Evolutionary conservation across 2,113 vertebrate species (phyloP).

Genomic region (Epinephelus fuscoguttatus): DNA sequence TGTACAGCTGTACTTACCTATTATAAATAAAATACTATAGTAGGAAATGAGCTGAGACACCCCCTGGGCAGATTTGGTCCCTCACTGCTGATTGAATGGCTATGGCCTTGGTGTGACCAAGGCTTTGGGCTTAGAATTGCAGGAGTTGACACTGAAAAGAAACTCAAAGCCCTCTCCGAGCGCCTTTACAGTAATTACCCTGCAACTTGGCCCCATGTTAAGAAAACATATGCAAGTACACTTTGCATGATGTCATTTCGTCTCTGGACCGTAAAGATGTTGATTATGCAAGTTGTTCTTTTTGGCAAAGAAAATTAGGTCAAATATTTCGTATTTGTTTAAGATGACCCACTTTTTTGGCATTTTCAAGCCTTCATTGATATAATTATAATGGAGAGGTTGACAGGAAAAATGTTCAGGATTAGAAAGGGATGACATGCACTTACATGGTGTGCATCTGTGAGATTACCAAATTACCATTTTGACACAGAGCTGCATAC

Average conservation of each 20-base stretch:
- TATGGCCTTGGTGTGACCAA: background rate
- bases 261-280: conserved; percentile 65
- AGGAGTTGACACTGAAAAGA: conserved; percentile 28
- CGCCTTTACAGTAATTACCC: conserved; percentile 28
- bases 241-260: conserved; percentile 73
- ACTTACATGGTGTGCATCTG: background rate
- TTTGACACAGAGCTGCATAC: conserved; percentile 9
- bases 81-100: too few relatives aligned
- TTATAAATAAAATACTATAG: too few relatives aligned
- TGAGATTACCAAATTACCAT: background rate
- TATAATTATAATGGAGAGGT: background rate
- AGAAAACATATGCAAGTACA: conserved; percentile 67
- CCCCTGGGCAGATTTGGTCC: too few relatives aligned
- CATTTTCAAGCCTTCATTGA: background rate
- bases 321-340: conserved; percentile 47
- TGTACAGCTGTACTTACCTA: too few relatives aligned
- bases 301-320: conserved; percentile 67
- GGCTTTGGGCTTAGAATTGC: background rate
- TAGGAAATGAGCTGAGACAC: too few relatives aligned
- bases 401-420: background rate
- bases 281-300: conserved; percentile 56
- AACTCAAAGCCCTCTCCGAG: conserved; percentile 27
- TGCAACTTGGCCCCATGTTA: conserved; percentile 61
- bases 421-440: background rate
- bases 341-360: conserved; percentile 28